Percentiles rank a stretch among this genome's conserved stretches.
These are phyloP conservation scores for Chiloscyllium plagiosum DNA, from an alignment of 2,113 vertebrate species.

Conservation along the genomic window DNA sequence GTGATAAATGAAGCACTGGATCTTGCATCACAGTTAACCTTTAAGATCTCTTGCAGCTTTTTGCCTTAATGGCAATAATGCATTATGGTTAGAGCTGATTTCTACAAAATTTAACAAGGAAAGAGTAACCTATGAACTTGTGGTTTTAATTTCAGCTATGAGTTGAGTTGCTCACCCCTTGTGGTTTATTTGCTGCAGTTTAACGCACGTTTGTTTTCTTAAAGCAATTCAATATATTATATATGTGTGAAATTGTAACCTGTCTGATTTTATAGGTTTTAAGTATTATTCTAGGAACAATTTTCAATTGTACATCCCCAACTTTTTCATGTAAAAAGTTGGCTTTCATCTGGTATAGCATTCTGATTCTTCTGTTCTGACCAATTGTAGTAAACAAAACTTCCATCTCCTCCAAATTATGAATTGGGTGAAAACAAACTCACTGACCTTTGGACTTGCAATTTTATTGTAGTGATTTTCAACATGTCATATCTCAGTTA, in stretches of 20 bases:
- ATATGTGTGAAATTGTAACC: neutral
- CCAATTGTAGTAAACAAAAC: neutral
- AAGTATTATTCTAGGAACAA: neutral
- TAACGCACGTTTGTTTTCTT: neutral
- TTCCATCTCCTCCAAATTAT: neutral
- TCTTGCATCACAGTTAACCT: neutral
- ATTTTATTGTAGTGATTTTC: neutral
- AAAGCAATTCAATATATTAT: neutral
- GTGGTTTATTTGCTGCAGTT: neutral
- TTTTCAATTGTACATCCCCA: neutral
- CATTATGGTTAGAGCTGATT: neutral
- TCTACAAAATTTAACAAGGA: neutral
- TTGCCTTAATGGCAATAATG: neutral
- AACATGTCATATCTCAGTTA: neutral
- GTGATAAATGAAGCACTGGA: neutral
- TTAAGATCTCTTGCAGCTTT: neutral
- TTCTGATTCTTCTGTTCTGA: neutral
- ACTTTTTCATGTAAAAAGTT: neutral
- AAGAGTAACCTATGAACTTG: neutral
- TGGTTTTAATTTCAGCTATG: constrained; percentile 1
- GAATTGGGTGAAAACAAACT: constrained; percentile 1
- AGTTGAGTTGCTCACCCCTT: neutral
- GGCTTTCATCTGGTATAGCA: neutral
- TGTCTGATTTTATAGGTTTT: neutral
- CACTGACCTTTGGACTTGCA: neutral